A percentile compares a stretch with the other conserved stretches of the same genome.
These are phyloP conservation scores for Patella depressa DNA, from an alignment of 2,888 invertebrate species.

Conservation along the genomic window DNA sequence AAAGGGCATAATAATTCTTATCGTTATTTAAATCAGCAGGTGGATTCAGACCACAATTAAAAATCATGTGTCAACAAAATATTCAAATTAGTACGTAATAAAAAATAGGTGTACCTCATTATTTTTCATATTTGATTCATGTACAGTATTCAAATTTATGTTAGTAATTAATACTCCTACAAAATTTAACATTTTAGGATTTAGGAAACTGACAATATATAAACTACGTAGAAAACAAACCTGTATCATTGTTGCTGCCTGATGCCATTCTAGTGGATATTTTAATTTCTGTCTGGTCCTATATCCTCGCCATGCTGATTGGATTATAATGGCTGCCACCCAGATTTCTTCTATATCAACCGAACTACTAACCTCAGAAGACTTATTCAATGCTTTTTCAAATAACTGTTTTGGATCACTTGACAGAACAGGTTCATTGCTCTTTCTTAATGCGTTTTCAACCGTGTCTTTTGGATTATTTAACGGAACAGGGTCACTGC, in stretches of 20 bases:
- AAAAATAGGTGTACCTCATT: no score
- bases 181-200: not conserved
- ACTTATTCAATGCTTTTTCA: slow-evolving; percentile 39
- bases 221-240: slow-evolving; percentile 20
- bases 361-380: not conserved
- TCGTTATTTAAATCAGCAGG: no score
- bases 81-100: no score
- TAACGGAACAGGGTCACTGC: slow-evolving; percentile 14
- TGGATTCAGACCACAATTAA: no score
- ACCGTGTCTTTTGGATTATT: slow-evolving; percentile 52
- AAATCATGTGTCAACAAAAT: no score
- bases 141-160: no score
- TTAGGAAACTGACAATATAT: not conserved
- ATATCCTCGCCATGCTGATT: slow-evolving; percentile 52
- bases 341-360: slow-evolving; percentile 19
- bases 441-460: slow-evolving; percentile 41
- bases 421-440: slow-evolving; percentile 11
- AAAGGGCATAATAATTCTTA: no score
- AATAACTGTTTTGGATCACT: slow-evolving; percentile 52
- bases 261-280: slow-evolving; percentile 39
- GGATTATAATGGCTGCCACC: slow-evolving; percentile 48
- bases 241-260: slow-evolving; percentile 57
- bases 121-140: no score
- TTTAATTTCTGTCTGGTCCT: slow-evolving; percentile 30
- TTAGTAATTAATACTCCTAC: no score